Evolutionary conservation across 2,797 vertebrate species (phyloP), one percentile per base, ranked within the genome.

Genomic region (Muraenolepis orangiensis): DNA sequence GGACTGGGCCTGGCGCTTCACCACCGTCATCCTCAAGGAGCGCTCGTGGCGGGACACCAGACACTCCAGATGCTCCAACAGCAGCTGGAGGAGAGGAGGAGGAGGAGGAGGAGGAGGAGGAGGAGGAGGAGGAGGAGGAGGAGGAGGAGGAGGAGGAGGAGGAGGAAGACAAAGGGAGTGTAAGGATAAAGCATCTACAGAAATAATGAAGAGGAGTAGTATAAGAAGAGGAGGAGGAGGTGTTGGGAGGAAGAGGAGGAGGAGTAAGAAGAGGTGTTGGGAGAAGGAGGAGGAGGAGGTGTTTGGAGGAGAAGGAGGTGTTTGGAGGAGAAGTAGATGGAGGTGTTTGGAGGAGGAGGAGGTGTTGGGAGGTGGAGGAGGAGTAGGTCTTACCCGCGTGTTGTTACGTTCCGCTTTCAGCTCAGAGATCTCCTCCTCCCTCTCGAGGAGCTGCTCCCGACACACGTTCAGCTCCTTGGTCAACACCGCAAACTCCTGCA

Each of bases 401-500:
- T 97, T 96, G 91, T 96, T 96, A 71, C 95, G 92, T 85, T 94
- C 96, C 0, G 96, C 96, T 87, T 97, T 96, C 81, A 96, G 92
- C 89, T 97, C 95, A 0, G 94, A 91, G 4, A 97, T 96, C 91
- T 96, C 96, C 89, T 97, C 95, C 89, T 96, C 96, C 72, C 95
- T 90, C 88, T 97, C 96, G 80, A 97, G 91, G 72, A 98, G 93
- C 89, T 97, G 96, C 90, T 98, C 96, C 74, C 96, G 93, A 87
- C 96, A 97, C 83, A 96, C 85, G 77, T 96, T 96, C 86, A 98
- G 87, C 87, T 98, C 96, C 83, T 97, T 98, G 61, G 96, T 98
- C 84, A 98, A 91, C 76, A 95, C 95, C 0, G 96, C 96, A 80
- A 98, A 95, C 90, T 98, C 96, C 96, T 98, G 91, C 67, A 40